phyloP scores from a whole-genome alignment of 2,113 vertebrate species.

The Acinonyx jubatus region DNA sequence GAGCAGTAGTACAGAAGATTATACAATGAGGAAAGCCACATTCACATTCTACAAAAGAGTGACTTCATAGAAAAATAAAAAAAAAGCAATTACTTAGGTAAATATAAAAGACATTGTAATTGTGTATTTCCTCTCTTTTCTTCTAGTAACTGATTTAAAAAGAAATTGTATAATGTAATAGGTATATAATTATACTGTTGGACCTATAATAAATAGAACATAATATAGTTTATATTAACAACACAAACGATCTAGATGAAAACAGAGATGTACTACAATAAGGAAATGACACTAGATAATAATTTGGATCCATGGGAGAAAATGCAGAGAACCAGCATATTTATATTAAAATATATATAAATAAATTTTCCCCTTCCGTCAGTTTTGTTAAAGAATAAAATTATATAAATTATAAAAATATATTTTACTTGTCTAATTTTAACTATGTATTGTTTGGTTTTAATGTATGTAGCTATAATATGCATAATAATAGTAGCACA shows the following conservation, averaged over 20 bases:
- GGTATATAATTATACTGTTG: background rate
- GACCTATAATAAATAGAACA: background rate
- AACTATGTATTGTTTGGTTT: background rate
- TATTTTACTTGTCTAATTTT: background rate
- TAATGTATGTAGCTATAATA: background rate
- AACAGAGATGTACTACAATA: background rate
- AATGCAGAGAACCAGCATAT: background rate
- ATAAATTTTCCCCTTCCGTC: background rate
- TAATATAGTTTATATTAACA: background rate
- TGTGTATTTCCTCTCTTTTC: background rate
- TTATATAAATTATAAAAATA: background rate
- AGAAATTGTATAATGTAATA: background rate
- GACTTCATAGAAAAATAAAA: background rate
- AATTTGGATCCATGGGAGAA: background rate
- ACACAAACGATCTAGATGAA: background rate
- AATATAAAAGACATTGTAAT: background rate
- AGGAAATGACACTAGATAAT: background rate
- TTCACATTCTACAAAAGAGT: background rate
- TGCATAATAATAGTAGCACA: background rate
- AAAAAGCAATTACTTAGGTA: background rate
- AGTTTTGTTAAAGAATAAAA: background rate
- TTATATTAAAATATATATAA: background rate
- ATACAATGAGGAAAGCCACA: background rate
- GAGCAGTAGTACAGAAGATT: background rate
- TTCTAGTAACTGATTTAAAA: background rate